These are phyloP conservation scores for Bombus breviceps DNA, from an alignment of 1,140 invertebrate species.

Conservation along the genomic window DNA sequence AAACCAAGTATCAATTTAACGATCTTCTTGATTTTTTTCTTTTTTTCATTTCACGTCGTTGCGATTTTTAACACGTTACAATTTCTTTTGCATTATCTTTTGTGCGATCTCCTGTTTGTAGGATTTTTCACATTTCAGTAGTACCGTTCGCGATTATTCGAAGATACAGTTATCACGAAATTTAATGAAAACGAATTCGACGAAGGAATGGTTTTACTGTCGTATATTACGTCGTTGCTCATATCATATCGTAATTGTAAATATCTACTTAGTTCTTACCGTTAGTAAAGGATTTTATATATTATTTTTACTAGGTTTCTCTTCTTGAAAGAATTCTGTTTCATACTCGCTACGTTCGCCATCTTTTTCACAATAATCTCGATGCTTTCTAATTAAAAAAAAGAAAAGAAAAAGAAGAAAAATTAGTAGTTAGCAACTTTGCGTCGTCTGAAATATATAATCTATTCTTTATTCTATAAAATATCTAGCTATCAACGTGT, in stretches of 20 bases:
- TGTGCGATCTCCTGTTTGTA: too few species aligned
- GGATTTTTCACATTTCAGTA: too few species aligned
- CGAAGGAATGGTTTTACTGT: too few species aligned
- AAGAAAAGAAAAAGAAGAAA: not conserved
- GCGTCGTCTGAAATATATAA: not conserved
- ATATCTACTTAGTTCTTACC: too few species aligned
- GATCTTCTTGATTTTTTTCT: not conserved
- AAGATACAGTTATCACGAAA: accelerated
- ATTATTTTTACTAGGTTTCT: not conserved
- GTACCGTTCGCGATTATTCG: too few species aligned
- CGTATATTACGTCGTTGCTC: too few species aligned
- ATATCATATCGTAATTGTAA: too few species aligned
- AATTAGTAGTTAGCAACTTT: not conserved
- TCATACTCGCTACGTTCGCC: too few species aligned
- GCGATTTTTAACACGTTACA: not conserved
- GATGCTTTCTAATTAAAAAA: not conserved
- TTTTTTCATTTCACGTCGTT: not conserved
- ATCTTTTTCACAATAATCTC: not conserved
- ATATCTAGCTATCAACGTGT: too few species aligned
- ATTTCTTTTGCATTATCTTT: too few species aligned
- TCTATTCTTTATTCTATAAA: not conserved
- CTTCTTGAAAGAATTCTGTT: too few species aligned
- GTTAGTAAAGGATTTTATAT: not conserved
- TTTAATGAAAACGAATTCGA: too few species aligned
- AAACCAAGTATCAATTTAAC: not conserved